Evolutionary conservation across 2,888 invertebrate genomes (phyloP).

Genomic region (Pegoplata infirma): DNA sequence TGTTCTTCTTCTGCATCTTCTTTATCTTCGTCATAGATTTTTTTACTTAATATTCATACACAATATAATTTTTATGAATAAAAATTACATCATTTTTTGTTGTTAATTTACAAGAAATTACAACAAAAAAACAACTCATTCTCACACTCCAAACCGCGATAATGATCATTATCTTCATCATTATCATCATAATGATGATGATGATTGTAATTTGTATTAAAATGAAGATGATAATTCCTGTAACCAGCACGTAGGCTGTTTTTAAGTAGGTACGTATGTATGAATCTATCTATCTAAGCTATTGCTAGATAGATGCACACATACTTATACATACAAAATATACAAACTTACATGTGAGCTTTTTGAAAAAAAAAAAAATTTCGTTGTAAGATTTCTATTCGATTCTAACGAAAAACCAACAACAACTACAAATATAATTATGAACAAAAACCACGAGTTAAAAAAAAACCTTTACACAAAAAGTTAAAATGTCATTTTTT

Average conservation of each 20-base stretch:
- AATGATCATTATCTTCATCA: slow-evolving; percentile 35
- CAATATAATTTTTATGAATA: slow-evolving; percentile 34
- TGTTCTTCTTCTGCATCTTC: not conserved
- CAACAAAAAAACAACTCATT: slow-evolving; percentile 17
- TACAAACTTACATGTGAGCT: slow-evolving; percentile 1
- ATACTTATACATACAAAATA: not conserved
- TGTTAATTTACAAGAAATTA: not conserved
- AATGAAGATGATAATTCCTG: slow-evolving; percentile 48
- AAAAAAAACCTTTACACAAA: slow-evolving; percentile 38
- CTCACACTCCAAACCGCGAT: slow-evolving; percentile 19
- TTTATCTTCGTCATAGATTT: too few relatives aligned
- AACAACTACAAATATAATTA: not conserved
- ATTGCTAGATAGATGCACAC: slow-evolving; percentile 2
- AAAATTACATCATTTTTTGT: slow-evolving; percentile 48
- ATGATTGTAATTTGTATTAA: too few relatives aligned
- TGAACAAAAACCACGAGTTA: slow-evolving; percentile 13
- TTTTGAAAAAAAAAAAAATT: slow-evolving; percentile 7
- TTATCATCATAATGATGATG: slow-evolving; percentile 2
- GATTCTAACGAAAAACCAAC: slow-evolving; percentile 17
- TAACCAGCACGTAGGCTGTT: slow-evolving; percentile 55
- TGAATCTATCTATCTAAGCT: slow-evolving; percentile 38
- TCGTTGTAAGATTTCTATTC: slow-evolving; percentile 1
- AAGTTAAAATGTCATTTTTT: slow-evolving; percentile 49
- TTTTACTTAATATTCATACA: slow-evolving; percentile 17
- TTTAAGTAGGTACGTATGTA: slow-evolving; percentile 48